Evolutionary conservation across 1,140 invertebrate species (phyloP).

Genomic region (Caligus rogercresseyi): DNA sequence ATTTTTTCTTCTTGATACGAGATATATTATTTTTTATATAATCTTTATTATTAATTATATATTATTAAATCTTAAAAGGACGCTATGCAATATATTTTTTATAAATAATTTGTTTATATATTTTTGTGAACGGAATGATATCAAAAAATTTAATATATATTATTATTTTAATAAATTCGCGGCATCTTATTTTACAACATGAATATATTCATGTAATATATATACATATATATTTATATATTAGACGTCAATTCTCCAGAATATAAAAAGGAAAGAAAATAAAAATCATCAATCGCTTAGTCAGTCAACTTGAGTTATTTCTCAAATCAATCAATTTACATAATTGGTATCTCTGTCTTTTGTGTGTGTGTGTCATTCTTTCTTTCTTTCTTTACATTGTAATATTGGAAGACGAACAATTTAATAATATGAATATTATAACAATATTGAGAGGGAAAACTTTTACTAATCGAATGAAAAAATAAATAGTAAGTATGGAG

Average conservation of each 20-base stretch:
- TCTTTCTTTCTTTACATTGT: background rate
- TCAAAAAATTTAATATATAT: slow-evolving; percentile 10
- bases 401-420: background rate
- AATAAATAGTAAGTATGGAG: too few relatives aligned
- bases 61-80: background rate
- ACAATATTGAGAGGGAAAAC: too few relatives aligned
- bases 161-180: slow-evolving; percentile 1
- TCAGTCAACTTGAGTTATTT: background rate
- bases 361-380: background rate
- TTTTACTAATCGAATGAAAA: too few relatives aligned
- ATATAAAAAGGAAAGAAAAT: slow-evolving; percentile 13
- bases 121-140: background rate
- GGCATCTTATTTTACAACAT: slow-evolving; percentile 5
- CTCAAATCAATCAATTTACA: background rate
- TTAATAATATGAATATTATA: too few relatives aligned
- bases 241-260: background rate
- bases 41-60: background rate
- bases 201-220: too few relatives aligned
- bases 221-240: slow-evolving; percentile 8
- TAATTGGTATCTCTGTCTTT: background rate
- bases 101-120: background rate
- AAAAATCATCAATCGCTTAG: background rate
- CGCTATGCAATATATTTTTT: background rate
- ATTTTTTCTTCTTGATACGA: too few relatives aligned
- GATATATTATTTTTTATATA: too few relatives aligned